Evolutionary conservation across 2,113 vertebrate species (phyloP).

Genomic region (Erinaceus europaeus): DNA sequence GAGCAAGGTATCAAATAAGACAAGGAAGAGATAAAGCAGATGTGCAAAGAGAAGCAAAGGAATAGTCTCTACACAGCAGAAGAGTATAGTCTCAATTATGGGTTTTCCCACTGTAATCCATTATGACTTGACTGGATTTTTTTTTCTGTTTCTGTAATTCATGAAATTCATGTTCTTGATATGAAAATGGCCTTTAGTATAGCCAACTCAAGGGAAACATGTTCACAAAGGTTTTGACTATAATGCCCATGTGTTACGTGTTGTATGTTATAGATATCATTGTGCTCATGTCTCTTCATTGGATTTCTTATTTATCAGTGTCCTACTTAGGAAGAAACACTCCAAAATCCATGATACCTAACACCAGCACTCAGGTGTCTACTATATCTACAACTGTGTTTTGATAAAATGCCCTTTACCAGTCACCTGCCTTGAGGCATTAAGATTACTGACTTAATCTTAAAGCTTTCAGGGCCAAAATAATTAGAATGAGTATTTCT

Average conservation of each 20-base stretch:
- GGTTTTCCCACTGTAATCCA: neutral
- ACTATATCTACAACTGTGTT: neutral
- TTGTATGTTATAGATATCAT: neutral
- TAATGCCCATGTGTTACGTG: neutral
- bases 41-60: neutral
- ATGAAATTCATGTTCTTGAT: neutral
- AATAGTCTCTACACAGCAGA: accelerated
- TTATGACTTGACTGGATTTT: neutral
- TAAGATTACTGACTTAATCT: neutral
- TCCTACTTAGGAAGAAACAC: neutral
- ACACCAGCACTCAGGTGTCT: too few species aligned
- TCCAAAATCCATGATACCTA: neutral
- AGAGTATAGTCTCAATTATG: neutral
- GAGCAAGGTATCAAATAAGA: neutral
- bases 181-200: neutral
- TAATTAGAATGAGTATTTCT: constrained; percentile 5
- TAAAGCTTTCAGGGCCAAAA: neutral
- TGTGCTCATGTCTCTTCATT: neutral
- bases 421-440: neutral
- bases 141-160: neutral
- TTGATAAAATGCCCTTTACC: neutral
- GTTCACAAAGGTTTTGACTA: neutral
- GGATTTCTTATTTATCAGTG: neutral
- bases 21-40: neutral
- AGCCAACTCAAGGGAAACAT: neutral